phyloP scores from a whole-genome alignment of 2,797 vertebrate genomes.

The Syncerus caffer region DNA sequence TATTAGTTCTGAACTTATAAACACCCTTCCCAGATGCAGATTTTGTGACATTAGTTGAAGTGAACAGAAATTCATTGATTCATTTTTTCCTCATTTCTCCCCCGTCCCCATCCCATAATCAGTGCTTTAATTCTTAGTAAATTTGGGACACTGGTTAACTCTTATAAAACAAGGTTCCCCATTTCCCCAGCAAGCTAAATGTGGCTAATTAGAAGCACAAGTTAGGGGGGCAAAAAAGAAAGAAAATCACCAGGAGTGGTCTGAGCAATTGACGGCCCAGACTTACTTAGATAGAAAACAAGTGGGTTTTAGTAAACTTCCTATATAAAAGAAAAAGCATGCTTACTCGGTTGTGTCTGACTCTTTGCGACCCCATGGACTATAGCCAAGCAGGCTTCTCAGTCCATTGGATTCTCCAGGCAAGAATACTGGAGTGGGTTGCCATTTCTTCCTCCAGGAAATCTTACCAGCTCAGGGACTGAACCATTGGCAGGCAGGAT shows the following conservation, averaged over 20 bases:
- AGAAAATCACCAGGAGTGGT: not conserved
- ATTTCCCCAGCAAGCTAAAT: not conserved
- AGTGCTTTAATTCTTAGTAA: conserved; percentile 11
- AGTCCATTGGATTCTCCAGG: not conserved
- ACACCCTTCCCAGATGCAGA: not conserved
- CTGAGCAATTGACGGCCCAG: not conserved
- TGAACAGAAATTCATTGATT: not conserved
- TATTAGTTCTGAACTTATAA: not conserved
- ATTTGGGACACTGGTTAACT: not conserved
- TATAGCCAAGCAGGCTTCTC: not conserved
- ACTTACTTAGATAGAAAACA: not conserved
- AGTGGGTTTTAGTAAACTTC: not conserved
- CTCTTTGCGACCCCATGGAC: not conserved
- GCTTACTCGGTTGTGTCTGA: not conserved
- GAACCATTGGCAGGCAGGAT: not conserved
- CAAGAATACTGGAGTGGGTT: not conserved
- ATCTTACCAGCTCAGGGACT: not conserved
- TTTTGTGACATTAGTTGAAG: not conserved
- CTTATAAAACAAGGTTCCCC: not conserved
- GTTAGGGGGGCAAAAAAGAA: not conserved
- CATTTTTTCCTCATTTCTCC: not conserved
- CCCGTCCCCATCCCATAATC: not conserved
- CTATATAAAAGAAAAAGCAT: not conserved
- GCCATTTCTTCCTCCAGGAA: not conserved
- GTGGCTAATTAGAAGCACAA: not conserved